Percentiles rank a stretch among this genome's conserved stretches.
These are phyloP conservation scores for Augiades crinisus DNA, from an alignment of 2,888 invertebrate species.

Conservation along the genomic window DNA sequence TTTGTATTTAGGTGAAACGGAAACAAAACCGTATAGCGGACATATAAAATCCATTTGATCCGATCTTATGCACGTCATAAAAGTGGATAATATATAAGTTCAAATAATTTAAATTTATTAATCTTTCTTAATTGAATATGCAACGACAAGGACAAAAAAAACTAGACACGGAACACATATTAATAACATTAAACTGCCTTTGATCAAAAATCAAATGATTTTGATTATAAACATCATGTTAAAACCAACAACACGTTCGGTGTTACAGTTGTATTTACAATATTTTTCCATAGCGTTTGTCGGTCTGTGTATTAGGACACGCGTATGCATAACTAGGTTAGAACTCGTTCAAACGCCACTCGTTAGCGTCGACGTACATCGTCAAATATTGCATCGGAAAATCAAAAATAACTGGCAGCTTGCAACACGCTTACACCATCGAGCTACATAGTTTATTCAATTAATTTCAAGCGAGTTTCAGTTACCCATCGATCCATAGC, in stretches of 20 bases:
- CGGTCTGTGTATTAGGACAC: constrained; percentile 14
- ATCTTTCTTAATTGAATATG: too few relatives aligned
- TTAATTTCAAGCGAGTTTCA: constrained; percentile 26
- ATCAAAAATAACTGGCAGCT: constrained; percentile 22
- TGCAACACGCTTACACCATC: constrained; percentile 29
- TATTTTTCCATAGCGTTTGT: neutral
- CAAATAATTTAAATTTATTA: too few relatives aligned
- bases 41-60: too few relatives aligned
- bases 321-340: constrained; percentile 18
- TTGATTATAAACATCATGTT: too few relatives aligned
- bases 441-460: constrained; percentile 32
- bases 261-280: neutral
- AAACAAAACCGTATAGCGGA: too few relatives aligned
- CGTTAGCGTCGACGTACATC: constrained; percentile 21
- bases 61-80: too few relatives aligned
- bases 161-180: too few relatives aligned
- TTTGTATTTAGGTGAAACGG: too few relatives aligned
- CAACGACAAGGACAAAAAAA: too few relatives aligned
- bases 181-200: too few relatives aligned
- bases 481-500: constrained; percentile 21
- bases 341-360: constrained; percentile 21
- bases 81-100: too few relatives aligned
- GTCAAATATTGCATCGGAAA: constrained; percentile 23
- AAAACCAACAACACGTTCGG: neutral
- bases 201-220: too few relatives aligned